These are phyloP conservation scores for Poecilus cupreus DNA, from an alignment of 2,888 invertebrate genomes.

Conservation along the genomic window DNA sequence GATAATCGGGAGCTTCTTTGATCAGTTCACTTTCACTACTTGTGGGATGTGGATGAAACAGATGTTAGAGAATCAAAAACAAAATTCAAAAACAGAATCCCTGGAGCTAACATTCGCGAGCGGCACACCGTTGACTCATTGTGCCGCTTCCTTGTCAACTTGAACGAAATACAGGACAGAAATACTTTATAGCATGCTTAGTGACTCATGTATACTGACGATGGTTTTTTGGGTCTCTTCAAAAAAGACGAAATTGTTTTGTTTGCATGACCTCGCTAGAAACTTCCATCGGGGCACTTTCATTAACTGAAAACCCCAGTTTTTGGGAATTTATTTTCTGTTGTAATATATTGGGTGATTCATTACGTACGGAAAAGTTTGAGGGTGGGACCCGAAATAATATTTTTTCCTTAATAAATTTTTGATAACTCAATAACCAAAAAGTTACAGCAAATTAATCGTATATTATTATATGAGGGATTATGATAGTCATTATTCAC, in stretches of 20 bases:
- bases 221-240: slow-evolving; percentile 52
- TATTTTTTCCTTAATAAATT: too few relatives aligned
- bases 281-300: slow-evolving; percentile 18
- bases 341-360: too few relatives aligned
- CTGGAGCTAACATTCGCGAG: not conserved
- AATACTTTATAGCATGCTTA: slow-evolving; percentile 57
- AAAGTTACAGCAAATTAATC: too few relatives aligned
- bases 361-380: too few relatives aligned
- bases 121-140: slow-evolving; percentile 47
- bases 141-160: slow-evolving; percentile 55
- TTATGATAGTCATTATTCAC: too few relatives aligned
- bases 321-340: too few relatives aligned
- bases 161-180: slow-evolving; percentile 47
- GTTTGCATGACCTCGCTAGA: slow-evolving; percentile 50
- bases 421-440: too few relatives aligned
- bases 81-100: slow-evolving; percentile 51
- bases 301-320: not conserved
- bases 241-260: slow-evolving; percentile 56
- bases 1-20: slow-evolving; percentile 10
- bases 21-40: slow-evolving; percentile 55
- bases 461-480: too few relatives aligned
- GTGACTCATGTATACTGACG: slow-evolving; percentile 56
- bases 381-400: too few relatives aligned
- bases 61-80: slow-evolving; percentile 52
- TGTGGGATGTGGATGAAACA: slow-evolving; percentile 49